phyloP scores from a whole-genome alignment of 2,113 vertebrate genomes.

The Dicentrarchus labrax region DNA sequence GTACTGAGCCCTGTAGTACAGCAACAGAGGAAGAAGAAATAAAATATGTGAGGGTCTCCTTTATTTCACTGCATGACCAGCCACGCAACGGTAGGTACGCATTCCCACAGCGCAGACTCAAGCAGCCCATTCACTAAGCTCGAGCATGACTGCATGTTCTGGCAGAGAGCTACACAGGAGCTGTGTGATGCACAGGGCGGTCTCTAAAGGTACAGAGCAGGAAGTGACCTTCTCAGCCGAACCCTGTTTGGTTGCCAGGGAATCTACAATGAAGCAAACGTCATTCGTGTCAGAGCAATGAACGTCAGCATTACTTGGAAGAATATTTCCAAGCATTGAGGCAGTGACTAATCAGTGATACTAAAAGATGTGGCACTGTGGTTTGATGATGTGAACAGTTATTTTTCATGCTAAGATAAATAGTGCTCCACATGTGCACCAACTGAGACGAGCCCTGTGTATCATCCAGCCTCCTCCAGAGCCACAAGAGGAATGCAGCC shows the following conservation, averaged over 20 bases:
- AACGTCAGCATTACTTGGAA: background rate
- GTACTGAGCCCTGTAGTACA: conserved; percentile 13
- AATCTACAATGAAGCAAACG: background rate
- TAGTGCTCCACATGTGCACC: background rate
- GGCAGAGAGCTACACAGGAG: conserved; percentile 11
- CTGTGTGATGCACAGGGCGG: conserved; percentile 32
- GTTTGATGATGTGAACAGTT: conserved; percentile 6
- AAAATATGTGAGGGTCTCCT: conserved; percentile 10
- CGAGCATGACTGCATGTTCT: conserved; percentile 27
- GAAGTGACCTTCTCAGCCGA: conserved; percentile 26
- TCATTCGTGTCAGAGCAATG: background rate
- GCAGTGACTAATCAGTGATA: background rate
- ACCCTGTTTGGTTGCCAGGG: background rate
- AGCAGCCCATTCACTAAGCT: conserved; percentile 53
- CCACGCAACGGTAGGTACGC: conserved; percentile 26
- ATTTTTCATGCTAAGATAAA: background rate
- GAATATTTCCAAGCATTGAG: background rate
- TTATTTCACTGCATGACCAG: conserved; percentile 40
- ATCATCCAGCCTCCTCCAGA: conserved; percentile 36
- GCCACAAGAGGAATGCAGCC: conserved; percentile 32
- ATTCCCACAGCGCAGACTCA: conserved; percentile 54
- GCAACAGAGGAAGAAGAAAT: conserved; percentile 35
- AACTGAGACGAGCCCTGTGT: conserved; percentile 23
- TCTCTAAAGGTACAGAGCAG: conserved; percentile 25
- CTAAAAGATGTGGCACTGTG: background rate